Conservation (phyloP, 2,797 vertebrate species). For the Caiman crocodilus region DNA sequence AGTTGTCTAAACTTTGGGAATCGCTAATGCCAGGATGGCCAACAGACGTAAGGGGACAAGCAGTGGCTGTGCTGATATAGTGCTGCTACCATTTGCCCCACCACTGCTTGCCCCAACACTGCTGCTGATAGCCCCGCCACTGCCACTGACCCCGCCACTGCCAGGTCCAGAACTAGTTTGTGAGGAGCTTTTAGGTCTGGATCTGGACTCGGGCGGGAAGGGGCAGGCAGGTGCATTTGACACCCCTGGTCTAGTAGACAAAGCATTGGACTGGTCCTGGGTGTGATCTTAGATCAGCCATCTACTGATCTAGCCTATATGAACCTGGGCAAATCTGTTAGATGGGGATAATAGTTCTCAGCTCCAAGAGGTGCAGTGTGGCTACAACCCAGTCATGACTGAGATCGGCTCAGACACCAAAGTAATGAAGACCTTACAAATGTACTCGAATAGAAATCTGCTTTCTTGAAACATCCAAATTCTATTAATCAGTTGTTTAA, state of each 20-base stretch:
- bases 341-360: not conserved
- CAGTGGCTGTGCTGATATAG: no score
- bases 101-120: no score
- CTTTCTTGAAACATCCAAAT: not conserved
- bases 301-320: not conserved
- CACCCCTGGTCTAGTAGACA: not conserved
- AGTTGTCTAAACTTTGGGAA: no score
- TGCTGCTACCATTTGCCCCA: no score
- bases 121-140: no score
- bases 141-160: no score
- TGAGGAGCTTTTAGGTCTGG: no score
- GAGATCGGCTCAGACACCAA: accelerated
- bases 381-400: not conserved
- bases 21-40: no score
- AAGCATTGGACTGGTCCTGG: accelerated
- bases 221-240: no score
- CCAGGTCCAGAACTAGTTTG: no score
- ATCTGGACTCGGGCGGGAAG: no score
- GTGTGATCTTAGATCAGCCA: not conserved
- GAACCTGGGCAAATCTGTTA: not conserved
- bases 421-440: not conserved
- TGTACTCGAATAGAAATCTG: not conserved
- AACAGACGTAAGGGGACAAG: no score
- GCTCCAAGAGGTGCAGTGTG: not conserved
- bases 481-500: not conserved